Percentiles rank a stretch among this genome's conserved stretches.
These are phyloP conservation scores for Acanthosepion pharaonis DNA, from an alignment of 2,888 invertebrate species.

Conservation along the genomic window DNA sequence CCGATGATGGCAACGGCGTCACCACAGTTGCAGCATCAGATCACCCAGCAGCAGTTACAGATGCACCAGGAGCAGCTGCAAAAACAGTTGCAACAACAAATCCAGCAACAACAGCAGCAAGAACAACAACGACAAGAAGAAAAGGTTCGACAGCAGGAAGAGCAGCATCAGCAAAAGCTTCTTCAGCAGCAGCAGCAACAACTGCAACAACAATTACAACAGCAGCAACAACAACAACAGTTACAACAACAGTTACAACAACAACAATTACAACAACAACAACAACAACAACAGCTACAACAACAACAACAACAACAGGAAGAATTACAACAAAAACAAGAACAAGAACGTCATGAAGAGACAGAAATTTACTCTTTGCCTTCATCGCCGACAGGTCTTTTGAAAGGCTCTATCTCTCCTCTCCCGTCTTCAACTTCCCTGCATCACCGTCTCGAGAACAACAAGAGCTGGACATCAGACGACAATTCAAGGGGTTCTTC, in stretches of 20 bases:
- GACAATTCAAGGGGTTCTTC: neutral
- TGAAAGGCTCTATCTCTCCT: neutral
- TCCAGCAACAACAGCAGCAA: conserved; percentile 33
- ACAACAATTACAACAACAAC: neutral
- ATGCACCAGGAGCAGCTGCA: conserved; percentile 38
- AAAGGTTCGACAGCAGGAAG: neutral
- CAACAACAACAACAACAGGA: neutral
- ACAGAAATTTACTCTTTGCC: too few species aligned
- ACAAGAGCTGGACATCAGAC: neutral
- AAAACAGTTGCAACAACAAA: neutral
- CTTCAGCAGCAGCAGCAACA: neutral
- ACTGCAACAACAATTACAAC: neutral
- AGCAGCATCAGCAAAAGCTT: neutral
- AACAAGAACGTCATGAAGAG: neutral
- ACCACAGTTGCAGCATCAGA: conserved; percentile 3
- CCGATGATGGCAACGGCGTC: neutral
- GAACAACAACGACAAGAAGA: neutral
- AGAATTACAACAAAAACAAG: neutral
- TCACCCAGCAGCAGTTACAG: neutral
- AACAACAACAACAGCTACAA: neutral
- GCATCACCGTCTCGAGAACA: neutral
- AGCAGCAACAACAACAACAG: neutral
- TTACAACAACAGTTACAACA: neutral
- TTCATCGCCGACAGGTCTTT: too few species aligned
- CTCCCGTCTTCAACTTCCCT: neutral